Conservation (phyloP, 2,797 vertebrate species). For the Sebastes alutus region DNA sequence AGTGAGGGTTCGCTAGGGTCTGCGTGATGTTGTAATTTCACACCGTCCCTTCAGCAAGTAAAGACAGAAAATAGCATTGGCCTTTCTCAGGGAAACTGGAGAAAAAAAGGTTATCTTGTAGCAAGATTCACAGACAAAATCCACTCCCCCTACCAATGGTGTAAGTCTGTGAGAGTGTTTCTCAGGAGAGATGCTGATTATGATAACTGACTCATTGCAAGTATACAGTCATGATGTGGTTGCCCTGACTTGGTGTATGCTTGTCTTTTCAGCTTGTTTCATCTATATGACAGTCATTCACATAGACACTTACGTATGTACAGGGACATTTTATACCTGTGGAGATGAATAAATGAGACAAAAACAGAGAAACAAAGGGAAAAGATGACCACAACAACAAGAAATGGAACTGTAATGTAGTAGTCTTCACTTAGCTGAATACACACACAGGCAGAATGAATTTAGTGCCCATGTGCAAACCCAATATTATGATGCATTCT, state of each 20-base stretch:
- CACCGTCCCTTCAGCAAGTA: neutral
- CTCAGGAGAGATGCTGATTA: neutral
- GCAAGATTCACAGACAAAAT: neutral
- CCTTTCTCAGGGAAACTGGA: neutral
- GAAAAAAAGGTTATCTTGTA: neutral
- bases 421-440: neutral
- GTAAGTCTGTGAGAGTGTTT: neutral
- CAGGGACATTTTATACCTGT: neutral
- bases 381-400: neutral
- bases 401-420: neutral
- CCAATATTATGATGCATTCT: constrained; percentile 1
- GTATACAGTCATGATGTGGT: neutral
- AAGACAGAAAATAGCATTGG: neutral
- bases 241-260: neutral
- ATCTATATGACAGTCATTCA: neutral
- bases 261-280: neutral
- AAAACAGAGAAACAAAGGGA: neutral
- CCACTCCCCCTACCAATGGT: neutral
- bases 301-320: no score
- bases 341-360: neutral
- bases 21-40: neutral
- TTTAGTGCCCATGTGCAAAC: neutral
- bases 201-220: neutral
- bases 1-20: no score
- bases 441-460: neutral